Percentiles rank a stretch among this genome's conserved stretches.
These are phyloP conservation scores for Dexiosoma caninum DNA, from an alignment of 2,888 invertebrate species.

Conservation along the genomic window DNA sequence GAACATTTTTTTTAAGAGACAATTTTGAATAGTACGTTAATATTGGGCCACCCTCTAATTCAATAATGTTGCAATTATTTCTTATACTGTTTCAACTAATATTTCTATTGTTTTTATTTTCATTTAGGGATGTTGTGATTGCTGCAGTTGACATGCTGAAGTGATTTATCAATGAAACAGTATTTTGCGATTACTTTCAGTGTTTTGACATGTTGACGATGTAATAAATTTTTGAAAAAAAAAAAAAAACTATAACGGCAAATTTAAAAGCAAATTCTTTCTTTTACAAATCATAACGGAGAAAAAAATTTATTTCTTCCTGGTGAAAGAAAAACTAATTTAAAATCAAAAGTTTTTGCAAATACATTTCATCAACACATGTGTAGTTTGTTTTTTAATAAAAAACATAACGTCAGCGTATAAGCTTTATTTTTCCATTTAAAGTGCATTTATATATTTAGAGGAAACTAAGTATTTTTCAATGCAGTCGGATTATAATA, in stretches of 20 bases:
- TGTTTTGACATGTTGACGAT: constrained; percentile 52
- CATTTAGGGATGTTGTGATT: constrained; percentile 42
- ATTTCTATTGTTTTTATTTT: constrained; percentile 29
- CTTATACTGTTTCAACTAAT: background rate
- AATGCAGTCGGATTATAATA: too few species aligned
- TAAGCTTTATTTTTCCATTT: too few species aligned
- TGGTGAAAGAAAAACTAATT: background rate
- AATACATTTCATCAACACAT: background rate
- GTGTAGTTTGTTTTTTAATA: background rate
- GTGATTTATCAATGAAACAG: constrained; percentile 61
- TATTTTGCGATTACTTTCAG: constrained; percentile 60
- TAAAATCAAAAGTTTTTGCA: background rate
- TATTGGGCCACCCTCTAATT: too few species aligned
- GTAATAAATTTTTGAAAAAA: constrained; percentile 43
- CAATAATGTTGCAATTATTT: constrained; percentile 11
- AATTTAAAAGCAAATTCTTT: constrained; percentile 24
- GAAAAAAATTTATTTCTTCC: background rate
- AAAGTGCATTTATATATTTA: too few species aligned
- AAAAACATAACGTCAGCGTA: too few species aligned
- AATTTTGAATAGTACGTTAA: too few species aligned
- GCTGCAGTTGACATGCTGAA: constrained; percentile 56
- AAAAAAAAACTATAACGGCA: background rate
- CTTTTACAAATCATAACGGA: background rate
- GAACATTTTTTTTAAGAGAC: too few species aligned
- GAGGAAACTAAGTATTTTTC: too few species aligned